phyloP scores from a whole-genome alignment of 2,113 vertebrate species.

The Spilogale gracilis region DNA sequence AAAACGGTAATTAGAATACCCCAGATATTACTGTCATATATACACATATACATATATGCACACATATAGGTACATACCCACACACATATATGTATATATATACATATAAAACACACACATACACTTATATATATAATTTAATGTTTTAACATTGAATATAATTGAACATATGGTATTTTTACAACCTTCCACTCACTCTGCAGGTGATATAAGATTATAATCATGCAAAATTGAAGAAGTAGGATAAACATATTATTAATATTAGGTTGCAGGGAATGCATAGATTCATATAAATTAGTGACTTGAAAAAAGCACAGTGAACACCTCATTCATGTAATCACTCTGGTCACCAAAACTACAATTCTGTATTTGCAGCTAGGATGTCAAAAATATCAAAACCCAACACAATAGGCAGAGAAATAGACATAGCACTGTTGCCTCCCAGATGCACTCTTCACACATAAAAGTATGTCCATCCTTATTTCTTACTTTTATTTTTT shows the following conservation, averaged over 20 bases:
- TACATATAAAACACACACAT: not conserved
- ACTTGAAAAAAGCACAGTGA: not conserved
- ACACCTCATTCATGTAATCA: not conserved
- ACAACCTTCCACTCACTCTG: not conserved
- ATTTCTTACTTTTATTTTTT: not conserved
- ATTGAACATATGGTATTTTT: not conserved
- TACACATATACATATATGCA: not conserved
- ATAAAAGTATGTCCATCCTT: not conserved
- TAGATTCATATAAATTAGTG: not conserved
- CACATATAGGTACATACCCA: not conserved
- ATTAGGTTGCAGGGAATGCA: not conserved
- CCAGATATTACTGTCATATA: not conserved
- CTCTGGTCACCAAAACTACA: not conserved
- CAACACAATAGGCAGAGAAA: not conserved
- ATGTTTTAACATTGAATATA: not conserved
- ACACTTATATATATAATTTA: not conserved
- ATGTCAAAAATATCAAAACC: not conserved
- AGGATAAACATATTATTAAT: not conserved
- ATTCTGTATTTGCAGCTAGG: not conserved
- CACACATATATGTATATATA: not conserved
- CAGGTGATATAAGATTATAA: not conserved
- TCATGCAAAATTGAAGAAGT: not conserved
- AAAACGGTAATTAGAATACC: not conserved
- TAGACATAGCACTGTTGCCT: rapidly evolving
- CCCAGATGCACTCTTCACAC: not conserved